These are phyloP conservation scores for Pseudorhiza aurosa DNA, from an alignment of 30 jellyfish, hydroid and myxozoan species.

Conservation along the genomic window DNA sequence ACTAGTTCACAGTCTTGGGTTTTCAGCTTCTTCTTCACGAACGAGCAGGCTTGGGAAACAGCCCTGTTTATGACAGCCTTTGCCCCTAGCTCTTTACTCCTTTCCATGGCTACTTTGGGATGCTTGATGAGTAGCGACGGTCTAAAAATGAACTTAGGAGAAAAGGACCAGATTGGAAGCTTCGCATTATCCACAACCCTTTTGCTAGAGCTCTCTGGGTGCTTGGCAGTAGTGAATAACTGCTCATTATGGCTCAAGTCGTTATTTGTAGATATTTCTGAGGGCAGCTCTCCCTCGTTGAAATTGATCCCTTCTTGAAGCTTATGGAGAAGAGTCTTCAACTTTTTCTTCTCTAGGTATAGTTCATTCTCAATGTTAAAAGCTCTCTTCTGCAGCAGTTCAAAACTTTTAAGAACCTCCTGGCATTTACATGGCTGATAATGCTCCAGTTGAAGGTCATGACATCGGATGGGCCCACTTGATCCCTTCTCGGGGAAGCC, in stretches of 20 bases:
- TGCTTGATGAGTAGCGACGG: background rate
- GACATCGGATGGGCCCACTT: background rate
- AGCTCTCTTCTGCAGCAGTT: background rate
- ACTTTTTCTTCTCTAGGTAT: background rate
- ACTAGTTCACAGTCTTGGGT: conserved; percentile 18
- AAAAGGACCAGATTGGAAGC: conserved; percentile 32
- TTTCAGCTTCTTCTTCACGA: background rate
- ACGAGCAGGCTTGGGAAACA: conserved; percentile 2
- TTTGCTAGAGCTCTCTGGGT: background rate
- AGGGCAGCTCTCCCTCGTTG: too few relatives aligned
- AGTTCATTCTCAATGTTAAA: background rate
- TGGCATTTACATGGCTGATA: background rate
- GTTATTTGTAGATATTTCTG: too few relatives aligned
- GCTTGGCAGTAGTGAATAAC: too few relatives aligned
- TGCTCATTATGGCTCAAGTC: too few relatives aligned
- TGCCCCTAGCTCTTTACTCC: background rate
- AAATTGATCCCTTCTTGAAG: background rate
- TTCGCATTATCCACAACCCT: background rate
- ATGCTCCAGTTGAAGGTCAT: background rate
- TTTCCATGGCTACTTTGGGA: conserved; percentile 10
- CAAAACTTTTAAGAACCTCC: background rate
- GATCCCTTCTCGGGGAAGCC: background rate
- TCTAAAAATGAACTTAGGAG: conserved; percentile 1
- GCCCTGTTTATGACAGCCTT: background rate
- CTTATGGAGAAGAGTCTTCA: background rate